Percentiles rank a stretch among this genome's conserved stretches.
These are phyloP conservation scores for Synanthedon tipuliformis DNA, from an alignment of 2,888 invertebrate species.

Conservation along the genomic window DNA sequence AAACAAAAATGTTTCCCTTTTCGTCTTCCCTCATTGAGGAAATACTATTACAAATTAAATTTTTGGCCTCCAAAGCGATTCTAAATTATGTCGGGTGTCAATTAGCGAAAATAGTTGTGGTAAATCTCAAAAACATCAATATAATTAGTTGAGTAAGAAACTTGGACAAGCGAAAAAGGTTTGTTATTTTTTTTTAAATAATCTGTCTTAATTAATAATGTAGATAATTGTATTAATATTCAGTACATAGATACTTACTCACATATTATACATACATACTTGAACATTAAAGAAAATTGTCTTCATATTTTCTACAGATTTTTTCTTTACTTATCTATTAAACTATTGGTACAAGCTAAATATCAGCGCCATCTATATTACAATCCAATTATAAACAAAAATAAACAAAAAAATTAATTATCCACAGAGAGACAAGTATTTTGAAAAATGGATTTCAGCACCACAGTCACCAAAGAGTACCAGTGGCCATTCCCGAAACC, in stretches of 20 bases:
- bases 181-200: no score
- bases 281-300: no score
- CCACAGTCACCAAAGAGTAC: slow-evolving; percentile 61
- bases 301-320: no score
- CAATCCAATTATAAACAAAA: background rate
- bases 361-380: background rate
- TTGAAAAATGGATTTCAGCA: slow-evolving; percentile 53
- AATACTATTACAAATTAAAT: slow-evolving; percentile 55
- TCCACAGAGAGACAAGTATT: background rate
- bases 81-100: slow-evolving; percentile 68
- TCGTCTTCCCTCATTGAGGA: slow-evolving; percentile 66
- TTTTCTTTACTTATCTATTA: no score
- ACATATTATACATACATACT: no score
- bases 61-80: slow-evolving; percentile 58
- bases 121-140: slow-evolving; percentile 62
- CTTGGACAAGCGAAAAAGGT: no score
- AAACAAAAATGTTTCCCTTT: slow-evolving; percentile 36
- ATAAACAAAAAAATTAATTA: background rate
- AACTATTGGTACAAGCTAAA: background rate
- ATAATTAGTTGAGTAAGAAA: slow-evolving; percentile 23
- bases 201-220: no score
- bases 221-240: no score
- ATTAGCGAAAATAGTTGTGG: slow-evolving; percentile 49
- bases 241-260: no score
- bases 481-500: slow-evolving; percentile 73